Evolutionary conservation across 53 echinoderm and acorn worm genomes (phyloP), one percentile per base, ranked within the genome.

Genomic region (Echinarachnius parma): DNA sequence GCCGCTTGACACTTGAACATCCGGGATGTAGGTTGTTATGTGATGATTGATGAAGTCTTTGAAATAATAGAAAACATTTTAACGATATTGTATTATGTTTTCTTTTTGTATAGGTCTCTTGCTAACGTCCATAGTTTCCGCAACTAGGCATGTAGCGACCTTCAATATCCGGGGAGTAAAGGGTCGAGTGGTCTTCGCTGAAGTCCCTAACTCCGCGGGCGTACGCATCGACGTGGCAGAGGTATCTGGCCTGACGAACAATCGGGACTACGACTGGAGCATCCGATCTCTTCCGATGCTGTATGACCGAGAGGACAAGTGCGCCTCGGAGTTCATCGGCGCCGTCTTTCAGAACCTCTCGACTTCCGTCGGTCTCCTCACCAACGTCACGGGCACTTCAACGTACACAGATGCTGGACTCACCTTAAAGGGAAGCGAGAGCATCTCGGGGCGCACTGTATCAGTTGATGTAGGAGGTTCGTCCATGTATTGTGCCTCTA

Each of bases 201-300:
- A 55, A 10, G 57, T 36, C 8, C 10, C 74, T 5, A 56, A 1
- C 18, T 34, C 55, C n/a, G 26, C 14, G 56, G 74, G 57, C 28
- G 74, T 72, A 5, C 24, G 39, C 13, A 72, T 72, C 2, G 15
- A 56, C 14, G 57, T 72, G 39, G 57, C 20, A 18, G 33, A 27
- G 3, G 11, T 88, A 0, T 27, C 32, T 7, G 82, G 88, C 11
- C 54, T 92, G 28, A 16, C 34, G 21, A 61, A 55, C 1, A 82
- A 76, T 8, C 75, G 64, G 54, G 70, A 46, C 10, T 98, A 88
- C 50, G 44, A 59, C 8, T 98, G 87, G 88, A 72, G 45, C 35
- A 78, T 98, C 34, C 86, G 84, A 26, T 37, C 83, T n/a, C 78
- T 88, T 31, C 91, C 88, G 44, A 90, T 98, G 98, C 31, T 88